phyloP scores from a whole-genome alignment of 2,888 invertebrate species.

The Odontocolon sp. region DNA sequence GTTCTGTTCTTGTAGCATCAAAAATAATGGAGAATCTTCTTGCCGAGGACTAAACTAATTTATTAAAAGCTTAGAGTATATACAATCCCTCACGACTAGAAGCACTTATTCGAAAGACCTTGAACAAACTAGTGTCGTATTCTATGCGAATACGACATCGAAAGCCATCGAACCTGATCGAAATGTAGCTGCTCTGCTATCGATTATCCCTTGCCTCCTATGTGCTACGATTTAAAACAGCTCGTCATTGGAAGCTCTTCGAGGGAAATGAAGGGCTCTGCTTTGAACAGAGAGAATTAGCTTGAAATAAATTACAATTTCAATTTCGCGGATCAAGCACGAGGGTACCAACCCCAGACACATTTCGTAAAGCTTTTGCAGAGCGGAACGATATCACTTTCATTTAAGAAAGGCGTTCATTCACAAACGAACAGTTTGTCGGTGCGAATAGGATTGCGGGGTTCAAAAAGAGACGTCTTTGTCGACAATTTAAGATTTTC shows the following conservation, averaged over 20 bases:
- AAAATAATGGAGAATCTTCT: conserved; percentile 4
- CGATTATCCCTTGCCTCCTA: background rate
- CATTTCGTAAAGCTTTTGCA: background rate
- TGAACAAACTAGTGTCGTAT: background rate
- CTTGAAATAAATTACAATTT: background rate
- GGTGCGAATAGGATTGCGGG: too few species aligned
- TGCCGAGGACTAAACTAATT: background rate
- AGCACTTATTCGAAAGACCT: background rate
- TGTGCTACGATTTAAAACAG: background rate
- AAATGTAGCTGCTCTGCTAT: background rate
- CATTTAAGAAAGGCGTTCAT: background rate
- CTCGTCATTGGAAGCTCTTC: conserved; percentile 1
- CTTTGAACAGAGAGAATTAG: background rate
- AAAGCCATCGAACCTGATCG: background rate
- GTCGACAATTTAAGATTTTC: too few species aligned
- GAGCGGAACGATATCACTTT: background rate
- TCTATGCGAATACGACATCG: background rate
- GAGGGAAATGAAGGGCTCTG: background rate
- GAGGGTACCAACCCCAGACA: background rate
- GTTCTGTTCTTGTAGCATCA: background rate
- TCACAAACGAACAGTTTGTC: background rate
- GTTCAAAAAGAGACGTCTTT: too few species aligned
- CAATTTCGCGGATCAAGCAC: background rate
- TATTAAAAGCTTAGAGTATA: conserved; percentile 11
- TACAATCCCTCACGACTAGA: background rate